Base-by-base conservation (phyloP, 2,797 vertebrate genomes). In the Rhadinocentrus ornatus region DNA sequence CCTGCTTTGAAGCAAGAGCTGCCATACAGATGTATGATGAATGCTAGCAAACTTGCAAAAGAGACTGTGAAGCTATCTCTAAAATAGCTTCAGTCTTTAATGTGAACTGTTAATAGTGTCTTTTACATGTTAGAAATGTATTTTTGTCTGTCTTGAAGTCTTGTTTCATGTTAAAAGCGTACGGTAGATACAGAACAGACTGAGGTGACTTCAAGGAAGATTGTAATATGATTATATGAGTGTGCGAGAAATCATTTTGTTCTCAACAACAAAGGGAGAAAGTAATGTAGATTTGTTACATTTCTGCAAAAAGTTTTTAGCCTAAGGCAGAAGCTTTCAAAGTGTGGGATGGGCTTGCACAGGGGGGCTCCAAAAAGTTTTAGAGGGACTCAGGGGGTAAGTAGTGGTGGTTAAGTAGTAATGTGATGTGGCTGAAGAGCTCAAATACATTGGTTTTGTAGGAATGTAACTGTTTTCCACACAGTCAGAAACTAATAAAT, bases 81-180 rank as follows among this genome's bases (percentile, higher is more conserved):
- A 39, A 80, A 73, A 85, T 72, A 75, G 48, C 24, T 61, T 37
- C 44, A 39, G 22, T 59, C n/a, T 59, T 1, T 39, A 20, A 77
- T n/a, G 62, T 72, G 13, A 71, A 72, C 58, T 29, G 73, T 69
- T 34, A 59, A 72, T 44, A 16, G 12, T 5, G n/a, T 54, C 18
- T 62, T 53, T 60, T 59, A 29, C 20, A 68, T 37, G 12, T 61
- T 55, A 56, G 15, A 79, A 68, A 64, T 26, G 1, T 64, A 35
- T 67, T 44, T 77, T 71, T 59, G 0, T 34, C 62, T 52, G n/a
- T 24, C 18, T 37, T 7, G 2, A 46, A 48, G 41, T 62, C 37
- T 13, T 39, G 13, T 41, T 5, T 41, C 39, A 41, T 46, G 18
- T 9, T 54, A 9, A 68, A 69, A 71, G 12, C 3, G 27, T 31